Evolutionary conservation across 53 echinoderm and acorn worm genomes (phyloP), one percentile per base, ranked within the genome.

Genomic region (Temnopleurus reevesii): DNA sequence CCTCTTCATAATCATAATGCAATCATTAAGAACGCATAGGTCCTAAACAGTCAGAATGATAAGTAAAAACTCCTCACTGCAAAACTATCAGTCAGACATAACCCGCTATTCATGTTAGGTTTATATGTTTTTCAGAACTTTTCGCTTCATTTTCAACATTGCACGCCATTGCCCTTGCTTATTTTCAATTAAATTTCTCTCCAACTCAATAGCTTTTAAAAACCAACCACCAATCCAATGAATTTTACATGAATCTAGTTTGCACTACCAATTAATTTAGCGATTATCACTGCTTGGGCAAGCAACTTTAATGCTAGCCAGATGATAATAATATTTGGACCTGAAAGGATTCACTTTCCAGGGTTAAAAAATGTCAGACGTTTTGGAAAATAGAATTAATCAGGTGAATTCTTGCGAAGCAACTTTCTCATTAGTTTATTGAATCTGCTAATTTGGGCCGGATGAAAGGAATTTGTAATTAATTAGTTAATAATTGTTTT

Each of bases 401-500:
- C 80, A 80, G 80, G 80, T 80, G 80, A 80, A 51, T 80, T 46
- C 47, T 51, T 80, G 49, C 30, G 26, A 28, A 49, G 80, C 46
- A 51, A 51, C 49, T 29, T 2, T 8, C 46, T 41, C 26, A 80
- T 80, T 51, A 80, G 26, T 12, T 80, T 80, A 80, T 80, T 80
- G 80, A 80, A 80, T 80, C 80, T 49, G 46, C 80, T 49, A 80
- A 80, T 80, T 80, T 83, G 12, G 56, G 27, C 18, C 83, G 4
- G 38, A 55, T 31, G 45, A 45, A 55, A 36, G n/a, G 55, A 83
- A 56, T 35, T 53, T 15, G 83, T 83, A 83, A 83, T 83, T 83
- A 83, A 83, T 83, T 83, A 55, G 53, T 10, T 35, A 23, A 18
- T 83, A 83, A 83, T 83, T 83, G 83, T 83, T 83, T n/a, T 83